A percentile compares a stretch with the other conserved stretches of the same genome.
phyloP scores from a whole-genome alignment of 2,797 vertebrate species.

The Iguana delicatissima region DNA sequence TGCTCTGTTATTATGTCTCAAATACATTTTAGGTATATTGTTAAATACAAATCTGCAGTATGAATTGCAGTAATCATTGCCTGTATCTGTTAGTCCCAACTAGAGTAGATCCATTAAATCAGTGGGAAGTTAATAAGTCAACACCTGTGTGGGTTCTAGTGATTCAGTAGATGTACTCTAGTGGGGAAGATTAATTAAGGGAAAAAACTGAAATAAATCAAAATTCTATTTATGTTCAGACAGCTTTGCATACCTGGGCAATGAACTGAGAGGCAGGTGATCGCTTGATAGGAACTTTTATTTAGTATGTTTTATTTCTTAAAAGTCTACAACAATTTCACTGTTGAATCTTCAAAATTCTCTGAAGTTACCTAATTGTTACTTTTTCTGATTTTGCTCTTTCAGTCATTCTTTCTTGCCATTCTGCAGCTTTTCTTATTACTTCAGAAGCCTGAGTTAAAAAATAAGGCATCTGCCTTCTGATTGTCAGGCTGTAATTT shows the following conservation, averaged over 20 bases:
- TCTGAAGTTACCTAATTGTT: neutral
- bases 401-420: neutral
- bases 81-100: no score
- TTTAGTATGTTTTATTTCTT: neutral
- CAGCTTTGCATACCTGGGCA: neutral
- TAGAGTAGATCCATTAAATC: no score
- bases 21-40: neutral
- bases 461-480: neutral
- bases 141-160: no score
- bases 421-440: neutral
- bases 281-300: neutral
- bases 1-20: neutral
- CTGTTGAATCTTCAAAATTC: neutral
- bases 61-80: neutral
- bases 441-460: neutral
- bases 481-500: neutral
- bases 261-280: neutral
- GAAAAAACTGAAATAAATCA: neutral
- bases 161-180: no score
- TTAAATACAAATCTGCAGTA: neutral
- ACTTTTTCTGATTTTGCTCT: neutral
- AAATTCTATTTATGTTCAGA: neutral
- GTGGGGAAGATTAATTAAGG: no score
- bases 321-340: neutral
- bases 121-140: no score